Conservation (phyloP, 2,113 vertebrate genomes). For the Dolichotis patagonum region DNA sequence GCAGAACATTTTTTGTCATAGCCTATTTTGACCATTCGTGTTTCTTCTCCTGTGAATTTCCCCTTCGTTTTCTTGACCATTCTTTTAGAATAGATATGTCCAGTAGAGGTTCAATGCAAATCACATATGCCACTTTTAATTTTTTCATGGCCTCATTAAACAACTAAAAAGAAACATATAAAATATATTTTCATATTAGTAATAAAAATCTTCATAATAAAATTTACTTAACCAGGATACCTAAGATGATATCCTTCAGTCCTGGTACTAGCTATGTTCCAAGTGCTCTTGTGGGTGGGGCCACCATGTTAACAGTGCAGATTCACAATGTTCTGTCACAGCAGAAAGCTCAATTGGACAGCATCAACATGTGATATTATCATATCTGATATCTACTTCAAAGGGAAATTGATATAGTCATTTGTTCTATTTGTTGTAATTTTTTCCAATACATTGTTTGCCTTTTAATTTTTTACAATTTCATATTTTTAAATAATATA, state of each 20-base stretch:
- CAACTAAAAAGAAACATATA: slow-evolving; percentile 1
- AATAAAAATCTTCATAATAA: slow-evolving; percentile 4
- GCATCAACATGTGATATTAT: neutral
- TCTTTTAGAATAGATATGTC: slow-evolving; percentile 12
- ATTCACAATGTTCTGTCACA: neutral
- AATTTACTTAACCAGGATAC: neutral
- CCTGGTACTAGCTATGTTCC: neutral
- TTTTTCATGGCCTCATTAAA: neutral
- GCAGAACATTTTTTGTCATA: neutral
- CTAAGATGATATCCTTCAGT: neutral
- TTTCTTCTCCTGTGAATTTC: slow-evolving; percentile 43
- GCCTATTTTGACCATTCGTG: neutral
- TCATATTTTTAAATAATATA: neutral
- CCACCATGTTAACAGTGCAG: neutral
- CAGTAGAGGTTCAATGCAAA: neutral
- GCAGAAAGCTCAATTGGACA: neutral
- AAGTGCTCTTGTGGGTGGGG: neutral
- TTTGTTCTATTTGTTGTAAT: neutral
- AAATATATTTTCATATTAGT: slow-evolving; percentile 15
- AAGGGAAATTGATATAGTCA: neutral
- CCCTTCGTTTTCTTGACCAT: slow-evolving; percentile 30
- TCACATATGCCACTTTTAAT: neutral
- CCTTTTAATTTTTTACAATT: neutral
- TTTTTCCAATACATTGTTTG: neutral
- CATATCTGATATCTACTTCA: neutral